These are phyloP conservation scores for Ormyrus thymus DNA, from an alignment of 2,888 invertebrate species.

Conservation along the genomic window DNA sequence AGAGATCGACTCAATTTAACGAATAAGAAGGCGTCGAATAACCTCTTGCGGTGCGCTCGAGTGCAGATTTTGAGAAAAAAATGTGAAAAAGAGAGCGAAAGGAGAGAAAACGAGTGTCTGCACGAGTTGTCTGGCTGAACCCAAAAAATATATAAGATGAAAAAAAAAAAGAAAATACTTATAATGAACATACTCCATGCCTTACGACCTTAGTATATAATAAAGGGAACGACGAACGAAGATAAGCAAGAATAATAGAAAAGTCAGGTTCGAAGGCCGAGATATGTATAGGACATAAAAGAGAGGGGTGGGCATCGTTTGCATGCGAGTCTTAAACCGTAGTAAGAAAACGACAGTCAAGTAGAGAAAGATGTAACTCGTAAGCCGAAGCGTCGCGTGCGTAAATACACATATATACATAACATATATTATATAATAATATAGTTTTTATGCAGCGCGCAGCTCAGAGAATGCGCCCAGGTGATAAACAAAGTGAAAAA, in stretches of 20 bases:
- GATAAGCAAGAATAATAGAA: conserved; percentile 18
- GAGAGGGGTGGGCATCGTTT: conserved; percentile 14
- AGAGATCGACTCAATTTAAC: conserved; percentile 13
- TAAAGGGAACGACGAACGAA: conserved; percentile 53
- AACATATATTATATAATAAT: conserved; percentile 17
- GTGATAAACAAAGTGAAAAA: conserved; percentile 40
- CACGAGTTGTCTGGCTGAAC: conserved; percentile 21
- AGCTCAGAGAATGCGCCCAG: conserved; percentile 42
- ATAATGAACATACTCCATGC: conserved; percentile 72
- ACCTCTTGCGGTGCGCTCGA: conserved; percentile 18
- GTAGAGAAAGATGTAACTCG: conserved; percentile 55
- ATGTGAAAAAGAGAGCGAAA: background rate
- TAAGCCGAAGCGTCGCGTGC: conserved; percentile 56
- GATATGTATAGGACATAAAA: background rate
- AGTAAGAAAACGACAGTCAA: conserved; percentile 37
- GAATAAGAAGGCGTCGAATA: background rate
- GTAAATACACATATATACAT: conserved; percentile 34
- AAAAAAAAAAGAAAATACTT: conserved; percentile 42
- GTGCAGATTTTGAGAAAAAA: background rate
- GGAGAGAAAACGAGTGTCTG: conserved; percentile 14
- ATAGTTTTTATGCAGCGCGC: conserved; percentile 52
- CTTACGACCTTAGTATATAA: conserved; percentile 72
- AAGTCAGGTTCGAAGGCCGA: background rate
- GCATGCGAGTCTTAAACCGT: conserved; percentile 40
- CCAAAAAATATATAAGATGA: conserved; percentile 35